Percentiles rank a stretch among this genome's conserved stretches.
Conservation (phyloP, 2,797 vertebrate genomes). For the Epinephelus coioides region DNA sequence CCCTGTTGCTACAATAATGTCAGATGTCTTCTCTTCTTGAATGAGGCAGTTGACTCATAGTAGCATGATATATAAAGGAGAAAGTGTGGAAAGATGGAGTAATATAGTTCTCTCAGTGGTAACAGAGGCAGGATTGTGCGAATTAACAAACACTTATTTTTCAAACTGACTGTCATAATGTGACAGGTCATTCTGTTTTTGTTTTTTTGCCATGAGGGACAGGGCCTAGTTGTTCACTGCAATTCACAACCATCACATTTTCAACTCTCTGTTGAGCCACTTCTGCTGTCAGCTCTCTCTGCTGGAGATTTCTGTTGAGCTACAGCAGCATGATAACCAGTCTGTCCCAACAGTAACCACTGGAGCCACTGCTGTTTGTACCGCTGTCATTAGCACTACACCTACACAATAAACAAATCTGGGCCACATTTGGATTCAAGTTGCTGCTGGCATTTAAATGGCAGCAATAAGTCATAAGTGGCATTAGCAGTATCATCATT, state of each 20-base stretch:
- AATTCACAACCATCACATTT: slow-evolving; percentile 33
- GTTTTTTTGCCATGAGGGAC: slow-evolving; percentile 20
- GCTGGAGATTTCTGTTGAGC: not conserved
- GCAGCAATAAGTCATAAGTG: not conserved
- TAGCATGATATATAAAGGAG: not conserved
- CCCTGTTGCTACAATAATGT: slow-evolving; percentile 10
- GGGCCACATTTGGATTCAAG: not conserved
- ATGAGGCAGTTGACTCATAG: not conserved
- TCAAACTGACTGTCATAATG: slow-evolving; percentile 24
- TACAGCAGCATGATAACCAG: not conserved
- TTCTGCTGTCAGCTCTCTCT: slow-evolving; percentile 6
- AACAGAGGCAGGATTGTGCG: not conserved
- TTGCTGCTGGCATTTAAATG: not conserved
- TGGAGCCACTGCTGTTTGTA: not conserved
- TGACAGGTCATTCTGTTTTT: slow-evolving; percentile 27
- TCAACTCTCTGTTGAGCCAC: not conserved
- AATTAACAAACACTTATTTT: slow-evolving; percentile 6
- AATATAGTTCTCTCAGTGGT: not conserved
- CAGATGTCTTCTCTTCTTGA: slow-evolving; percentile 16
- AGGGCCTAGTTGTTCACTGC: slow-evolving; percentile 15
- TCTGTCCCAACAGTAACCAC: not conserved
- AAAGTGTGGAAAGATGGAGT: not conserved
- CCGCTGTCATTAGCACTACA: not conserved
- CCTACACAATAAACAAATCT: not conserved
- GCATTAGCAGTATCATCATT: not conserved